Conservation (phyloP, 2,113 vertebrate genomes). For the Bos javanicus region DNA sequence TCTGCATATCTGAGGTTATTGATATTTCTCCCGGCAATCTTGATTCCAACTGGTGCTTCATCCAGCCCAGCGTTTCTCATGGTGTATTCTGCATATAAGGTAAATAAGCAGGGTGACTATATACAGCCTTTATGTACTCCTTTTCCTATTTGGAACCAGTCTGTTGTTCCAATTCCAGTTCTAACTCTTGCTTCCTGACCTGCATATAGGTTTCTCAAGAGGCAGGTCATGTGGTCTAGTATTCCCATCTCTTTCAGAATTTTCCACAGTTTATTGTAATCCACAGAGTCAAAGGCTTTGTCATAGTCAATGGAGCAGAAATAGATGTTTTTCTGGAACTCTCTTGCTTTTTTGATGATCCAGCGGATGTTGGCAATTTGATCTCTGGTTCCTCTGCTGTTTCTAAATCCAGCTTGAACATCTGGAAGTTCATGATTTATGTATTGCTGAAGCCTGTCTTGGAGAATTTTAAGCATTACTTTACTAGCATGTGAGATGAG, state of each 20-base stretch:
- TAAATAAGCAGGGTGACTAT: neutral
- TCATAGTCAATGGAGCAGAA: neutral
- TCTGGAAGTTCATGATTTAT: neutral
- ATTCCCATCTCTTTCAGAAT: neutral
- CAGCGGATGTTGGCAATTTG: neutral
- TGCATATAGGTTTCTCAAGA: neutral
- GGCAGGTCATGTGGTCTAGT: neutral
- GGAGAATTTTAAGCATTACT: neutral
- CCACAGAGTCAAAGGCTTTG: neutral
- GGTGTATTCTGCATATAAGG: neutral
- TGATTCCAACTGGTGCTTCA: neutral
- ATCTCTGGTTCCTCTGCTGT: neutral
- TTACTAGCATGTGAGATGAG: neutral
- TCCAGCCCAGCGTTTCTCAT: neutral
- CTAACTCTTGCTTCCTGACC: neutral
- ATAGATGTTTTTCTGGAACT: neutral
- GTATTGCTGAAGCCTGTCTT: neutral
- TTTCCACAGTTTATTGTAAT: neutral
- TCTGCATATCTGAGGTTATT: no score
- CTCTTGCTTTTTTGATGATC: fast-evolving
- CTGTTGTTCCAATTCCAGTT: neutral
- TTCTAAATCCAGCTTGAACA: neutral
- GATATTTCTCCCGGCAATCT: no score
- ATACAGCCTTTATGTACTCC: neutral
- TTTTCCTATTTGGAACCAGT: neutral